Evolutionary conservation across 2,797 vertebrate species (phyloP).

Genomic region (Enteromius mattozi): DNA sequence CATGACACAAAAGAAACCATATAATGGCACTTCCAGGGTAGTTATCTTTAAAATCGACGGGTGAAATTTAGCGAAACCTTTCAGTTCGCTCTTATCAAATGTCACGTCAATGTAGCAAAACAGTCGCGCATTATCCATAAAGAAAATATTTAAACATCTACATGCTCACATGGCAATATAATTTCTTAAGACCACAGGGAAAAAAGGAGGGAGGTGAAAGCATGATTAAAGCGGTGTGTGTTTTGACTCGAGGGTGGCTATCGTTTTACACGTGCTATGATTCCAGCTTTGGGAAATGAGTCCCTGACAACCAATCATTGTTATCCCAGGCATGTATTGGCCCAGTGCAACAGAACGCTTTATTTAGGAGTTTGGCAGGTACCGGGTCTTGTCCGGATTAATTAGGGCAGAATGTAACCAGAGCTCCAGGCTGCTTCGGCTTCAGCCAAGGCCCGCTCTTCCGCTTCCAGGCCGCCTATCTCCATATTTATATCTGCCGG

Average conservation of each 20-base stretch:
- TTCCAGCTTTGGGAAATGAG: constrained; percentile 67
- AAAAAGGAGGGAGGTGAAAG: constrained; percentile 28
- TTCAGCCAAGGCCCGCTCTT: constrained; percentile 73
- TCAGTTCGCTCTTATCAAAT: constrained; percentile 8
- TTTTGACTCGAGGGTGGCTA: constrained; percentile 67
- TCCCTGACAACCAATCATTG: constrained; percentile 69
- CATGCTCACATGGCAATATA: constrained; percentile 38
- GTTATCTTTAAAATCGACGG: constrained; percentile 54
- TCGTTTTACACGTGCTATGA: constrained; percentile 65
- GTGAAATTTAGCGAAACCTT: constrained; percentile 29
- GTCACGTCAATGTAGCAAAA: constrained; percentile 36
- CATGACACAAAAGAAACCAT: constrained; percentile 26
- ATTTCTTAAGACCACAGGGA: constrained; percentile 44
- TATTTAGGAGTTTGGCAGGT: constrained; percentile 74
- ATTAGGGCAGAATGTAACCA: constrained; percentile 75
- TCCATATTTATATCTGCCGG: constrained; percentile 75
- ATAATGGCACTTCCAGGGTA: constrained; percentile 27
- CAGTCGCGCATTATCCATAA: constrained; percentile 57
- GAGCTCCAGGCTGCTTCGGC: constrained; percentile 70
- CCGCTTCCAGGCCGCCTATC: constrained; percentile 70
- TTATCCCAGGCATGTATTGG: constrained; percentile 62
- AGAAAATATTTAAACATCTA: constrained; percentile 47
- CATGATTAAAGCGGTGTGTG: constrained; percentile 57
- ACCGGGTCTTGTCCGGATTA: constrained; percentile 74
- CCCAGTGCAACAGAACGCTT: constrained; percentile 68